Conservation (phyloP, 53 echinoderm and acorn worm genomes). For the Stichopus horrens region DNA sequence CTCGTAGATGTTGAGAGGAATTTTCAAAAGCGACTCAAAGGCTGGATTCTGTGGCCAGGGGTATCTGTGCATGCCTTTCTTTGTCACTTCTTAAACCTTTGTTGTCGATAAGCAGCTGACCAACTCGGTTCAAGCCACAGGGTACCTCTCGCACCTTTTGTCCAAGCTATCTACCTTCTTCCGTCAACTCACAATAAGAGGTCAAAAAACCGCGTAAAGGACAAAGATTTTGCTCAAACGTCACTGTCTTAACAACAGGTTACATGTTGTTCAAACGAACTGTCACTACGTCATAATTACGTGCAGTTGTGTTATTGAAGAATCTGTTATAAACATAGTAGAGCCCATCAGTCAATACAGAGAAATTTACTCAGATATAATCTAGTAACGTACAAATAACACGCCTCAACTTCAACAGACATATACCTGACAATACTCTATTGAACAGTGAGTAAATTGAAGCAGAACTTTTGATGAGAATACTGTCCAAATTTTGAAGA, state of each 20-base stretch:
- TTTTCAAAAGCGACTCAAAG: no score
- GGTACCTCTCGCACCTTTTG: not conserved
- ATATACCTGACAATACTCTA: conserved; percentile 25
- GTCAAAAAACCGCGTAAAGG: not conserved
- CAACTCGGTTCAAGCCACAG: not conserved
- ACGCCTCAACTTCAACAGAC: not conserved
- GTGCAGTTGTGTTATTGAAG: not conserved
- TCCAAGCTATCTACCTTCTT: not conserved
- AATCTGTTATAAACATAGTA: no score
- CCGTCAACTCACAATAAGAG: not conserved
- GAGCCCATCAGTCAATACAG: no score
- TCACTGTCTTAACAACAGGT: not conserved
- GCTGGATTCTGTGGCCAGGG: no score
- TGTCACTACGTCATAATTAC: not conserved
- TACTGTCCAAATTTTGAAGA: not conserved
- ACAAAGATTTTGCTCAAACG: not conserved
- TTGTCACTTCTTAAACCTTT: no score
- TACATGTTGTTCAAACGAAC: not conserved
- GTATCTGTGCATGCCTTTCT: no score
- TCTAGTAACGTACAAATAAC: not conserved
- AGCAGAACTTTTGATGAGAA: not conserved
- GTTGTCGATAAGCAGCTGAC: not conserved
- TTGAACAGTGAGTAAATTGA: conserved; percentile 31
- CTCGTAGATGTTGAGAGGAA: no score
- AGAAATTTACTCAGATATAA: no score